phyloP scores from a whole-genome alignment of 2,113 vertebrate genomes.

The Kryptolebias marmoratus region DNA sequence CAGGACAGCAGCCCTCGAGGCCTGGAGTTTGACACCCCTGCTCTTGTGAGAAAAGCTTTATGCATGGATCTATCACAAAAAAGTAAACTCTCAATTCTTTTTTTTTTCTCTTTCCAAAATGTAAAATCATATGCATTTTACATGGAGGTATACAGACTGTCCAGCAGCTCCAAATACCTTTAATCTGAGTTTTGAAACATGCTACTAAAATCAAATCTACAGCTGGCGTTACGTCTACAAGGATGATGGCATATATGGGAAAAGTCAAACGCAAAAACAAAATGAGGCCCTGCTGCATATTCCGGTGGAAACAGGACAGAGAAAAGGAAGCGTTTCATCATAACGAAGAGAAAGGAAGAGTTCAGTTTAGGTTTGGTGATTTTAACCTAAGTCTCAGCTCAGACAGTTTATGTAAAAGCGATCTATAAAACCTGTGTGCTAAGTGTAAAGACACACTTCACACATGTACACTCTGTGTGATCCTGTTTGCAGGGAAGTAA shows the following conservation, averaged over 20 bases:
- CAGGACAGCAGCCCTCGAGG: too few species aligned
- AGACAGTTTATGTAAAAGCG: background rate
- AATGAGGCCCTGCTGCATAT: constrained; percentile 33
- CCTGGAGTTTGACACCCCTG: too few species aligned
- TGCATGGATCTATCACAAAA: constrained; percentile 37
- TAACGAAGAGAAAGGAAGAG: constrained; percentile 1
- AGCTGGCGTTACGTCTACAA: constrained; percentile 38
- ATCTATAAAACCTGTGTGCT: constrained; percentile 18
- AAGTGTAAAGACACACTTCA: constrained; percentile 42
- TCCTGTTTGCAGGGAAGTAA: constrained; percentile 55
- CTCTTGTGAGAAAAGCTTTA: constrained; percentile 25
- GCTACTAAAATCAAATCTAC: constrained; percentile 53
- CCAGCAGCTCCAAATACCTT: constrained; percentile 81
- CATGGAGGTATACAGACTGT: constrained; percentile 76
- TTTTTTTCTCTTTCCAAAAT: constrained; percentile 22
- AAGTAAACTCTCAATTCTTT: constrained; percentile 36
- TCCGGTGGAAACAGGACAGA: constrained; percentile 65
- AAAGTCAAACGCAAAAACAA: constrained; percentile 38
- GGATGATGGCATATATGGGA: constrained; percentile 34
- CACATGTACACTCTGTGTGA: constrained; percentile 32
- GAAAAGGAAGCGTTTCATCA: background rate
- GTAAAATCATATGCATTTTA: constrained; percentile 53
- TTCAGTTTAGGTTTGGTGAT: background rate
- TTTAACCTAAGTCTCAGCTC: constrained; percentile 4
- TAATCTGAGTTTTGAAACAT: constrained; percentile 51